Evolutionary conservation across 1,140 invertebrate species (phyloP).

Genomic region (Drosophila nigrodunni): DNA sequence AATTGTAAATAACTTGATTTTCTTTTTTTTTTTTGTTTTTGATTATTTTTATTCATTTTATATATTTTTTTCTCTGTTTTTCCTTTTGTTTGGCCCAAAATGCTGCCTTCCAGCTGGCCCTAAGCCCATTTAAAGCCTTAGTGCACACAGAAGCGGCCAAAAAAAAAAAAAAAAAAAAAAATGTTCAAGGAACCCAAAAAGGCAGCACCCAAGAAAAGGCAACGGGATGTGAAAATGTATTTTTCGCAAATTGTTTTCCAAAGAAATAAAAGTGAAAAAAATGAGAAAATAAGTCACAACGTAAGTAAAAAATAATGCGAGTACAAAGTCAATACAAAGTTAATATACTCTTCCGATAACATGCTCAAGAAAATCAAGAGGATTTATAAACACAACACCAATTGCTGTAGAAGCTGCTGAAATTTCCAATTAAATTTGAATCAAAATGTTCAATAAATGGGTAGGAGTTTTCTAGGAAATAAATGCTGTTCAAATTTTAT

Average conservation of each 20-base stretch:
- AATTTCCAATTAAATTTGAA: no score
- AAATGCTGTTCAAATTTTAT: no score
- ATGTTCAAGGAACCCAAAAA: conserved; percentile 1
- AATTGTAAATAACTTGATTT: conserved; percentile 80
- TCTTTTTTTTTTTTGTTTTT: conserved; percentile 20
- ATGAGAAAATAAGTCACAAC: conserved; percentile 24
- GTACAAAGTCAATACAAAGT: conserved; percentile 5
- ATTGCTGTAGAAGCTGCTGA: no score
- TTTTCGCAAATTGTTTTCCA: conserved; percentile 61
- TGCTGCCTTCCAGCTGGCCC: conserved; percentile 54
- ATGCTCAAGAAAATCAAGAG: background rate
- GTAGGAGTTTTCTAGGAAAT: no score
- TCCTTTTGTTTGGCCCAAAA: conserved; percentile 19
- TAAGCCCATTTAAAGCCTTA: conserved; percentile 51
- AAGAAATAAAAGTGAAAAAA: conserved; percentile 17
- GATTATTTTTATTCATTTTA: no score
- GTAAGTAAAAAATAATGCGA: conserved; percentile 6
- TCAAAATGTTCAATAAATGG: no score
- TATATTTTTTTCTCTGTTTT: conserved; percentile 5
- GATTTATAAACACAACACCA: background rate
- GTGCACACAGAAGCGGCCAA: conserved; percentile 33
- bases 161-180: no score
- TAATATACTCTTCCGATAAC: conserved; percentile 13
- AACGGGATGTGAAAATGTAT: conserved; percentile 57
- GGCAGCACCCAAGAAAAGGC: conserved; percentile 34